A percentile compares a stretch with the other conserved stretches of the same genome.
Conservation (phyloP, 2,113 vertebrate species). For the Mirza zaza region DNA sequence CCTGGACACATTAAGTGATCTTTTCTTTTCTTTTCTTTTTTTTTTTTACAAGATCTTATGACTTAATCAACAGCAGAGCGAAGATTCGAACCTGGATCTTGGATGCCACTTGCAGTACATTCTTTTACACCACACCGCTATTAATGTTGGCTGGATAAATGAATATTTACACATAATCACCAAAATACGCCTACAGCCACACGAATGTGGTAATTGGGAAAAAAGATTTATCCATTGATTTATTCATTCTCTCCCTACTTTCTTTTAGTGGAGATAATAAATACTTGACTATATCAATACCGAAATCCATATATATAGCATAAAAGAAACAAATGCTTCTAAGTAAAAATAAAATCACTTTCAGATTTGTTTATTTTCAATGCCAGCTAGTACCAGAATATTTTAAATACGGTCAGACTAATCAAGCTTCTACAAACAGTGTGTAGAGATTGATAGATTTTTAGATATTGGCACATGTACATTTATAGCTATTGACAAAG, state of each 20-base stretch:
- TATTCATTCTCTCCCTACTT: not conserved
- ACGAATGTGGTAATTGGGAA: not conserved
- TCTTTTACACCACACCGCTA: not conserved
- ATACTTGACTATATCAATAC: not conserved
- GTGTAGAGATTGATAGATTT: conserved; percentile 76
- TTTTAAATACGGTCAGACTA: conserved; percentile 69
- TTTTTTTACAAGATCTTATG: not conserved
- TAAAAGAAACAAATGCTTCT: not conserved
- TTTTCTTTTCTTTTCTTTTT: not conserved
- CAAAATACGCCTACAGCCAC: not conserved
- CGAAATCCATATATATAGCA: not conserved
- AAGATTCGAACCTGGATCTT: not conserved
- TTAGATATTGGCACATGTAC: conserved; percentile 85
- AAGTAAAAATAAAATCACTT: not conserved
- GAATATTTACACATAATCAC: not conserved
- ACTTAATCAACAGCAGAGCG: not conserved
- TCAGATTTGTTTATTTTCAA: conserved; percentile 48
- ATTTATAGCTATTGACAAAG: conserved; percentile 88
- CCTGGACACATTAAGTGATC: not conserved
- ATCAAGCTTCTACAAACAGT: conserved; percentile 70
- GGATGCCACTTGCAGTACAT: not conserved
- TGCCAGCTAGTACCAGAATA: conserved; percentile 41
- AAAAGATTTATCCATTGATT: not conserved
- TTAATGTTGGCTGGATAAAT: not conserved
- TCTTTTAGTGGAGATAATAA: not conserved